Evolutionary conservation across 2,797 vertebrate genomes (phyloP).

Genomic region (Mormyrops boulengeri): DNA sequence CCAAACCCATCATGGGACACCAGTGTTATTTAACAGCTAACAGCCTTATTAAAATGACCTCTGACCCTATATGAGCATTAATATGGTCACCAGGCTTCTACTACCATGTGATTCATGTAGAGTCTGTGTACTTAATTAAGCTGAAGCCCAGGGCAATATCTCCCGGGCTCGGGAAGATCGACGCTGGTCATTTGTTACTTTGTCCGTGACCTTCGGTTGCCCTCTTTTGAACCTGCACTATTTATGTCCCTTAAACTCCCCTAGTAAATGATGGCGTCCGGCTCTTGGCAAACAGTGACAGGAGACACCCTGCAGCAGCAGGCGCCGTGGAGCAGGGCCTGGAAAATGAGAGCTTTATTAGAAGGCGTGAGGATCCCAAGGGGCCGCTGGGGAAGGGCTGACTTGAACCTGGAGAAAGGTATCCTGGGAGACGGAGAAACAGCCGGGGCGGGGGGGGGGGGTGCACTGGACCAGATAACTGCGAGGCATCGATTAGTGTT

Average conservation of each 20-base stretch:
- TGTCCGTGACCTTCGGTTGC: slow-evolving; percentile 19
- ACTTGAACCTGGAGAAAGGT: neutral
- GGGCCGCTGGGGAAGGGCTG: neutral
- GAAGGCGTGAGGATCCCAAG: neutral
- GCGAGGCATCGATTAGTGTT: neutral
- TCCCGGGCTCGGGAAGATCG: neutral
- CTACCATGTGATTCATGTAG: neutral
- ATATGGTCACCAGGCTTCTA: neutral
- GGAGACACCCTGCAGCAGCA: neutral
- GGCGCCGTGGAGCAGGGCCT: neutral
- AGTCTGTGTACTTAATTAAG: neutral
- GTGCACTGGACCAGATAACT: neutral
- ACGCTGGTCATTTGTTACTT: slow-evolving; percentile 27
- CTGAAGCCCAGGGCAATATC: neutral
- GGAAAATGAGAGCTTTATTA: neutral
- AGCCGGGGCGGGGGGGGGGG: neutral
- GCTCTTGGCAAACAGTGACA: too few relatives aligned
- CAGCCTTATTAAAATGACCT: neutral
- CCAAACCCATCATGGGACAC: neutral
- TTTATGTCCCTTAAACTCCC: slow-evolving; percentile 30
- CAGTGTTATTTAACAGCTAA: neutral
- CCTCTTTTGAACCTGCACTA: slow-evolving; percentile 29
- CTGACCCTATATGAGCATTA: neutral
- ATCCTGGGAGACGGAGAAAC: neutral
- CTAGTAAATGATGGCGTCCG: neutral